Conservation (phyloP, 2,888 invertebrate species). For the Strigamia transsilvanica region DNA sequence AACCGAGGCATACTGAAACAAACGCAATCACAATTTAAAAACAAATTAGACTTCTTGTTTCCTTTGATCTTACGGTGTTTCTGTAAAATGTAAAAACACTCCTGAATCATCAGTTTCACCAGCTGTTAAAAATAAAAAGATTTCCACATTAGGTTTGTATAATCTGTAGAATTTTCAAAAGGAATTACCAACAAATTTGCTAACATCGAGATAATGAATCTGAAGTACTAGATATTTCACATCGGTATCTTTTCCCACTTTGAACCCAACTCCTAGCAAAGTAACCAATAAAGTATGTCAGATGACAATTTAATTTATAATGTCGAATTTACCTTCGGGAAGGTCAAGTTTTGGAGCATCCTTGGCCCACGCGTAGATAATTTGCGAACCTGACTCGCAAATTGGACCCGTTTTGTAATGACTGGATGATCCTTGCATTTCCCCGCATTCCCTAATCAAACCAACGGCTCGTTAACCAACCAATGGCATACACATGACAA, state of each 20-base stretch:
- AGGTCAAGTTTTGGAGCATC: constrained; percentile 84
- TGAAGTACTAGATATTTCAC: constrained; percentile 92
- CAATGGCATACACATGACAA: not conserved
- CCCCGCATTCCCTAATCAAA: constrained; percentile 82
- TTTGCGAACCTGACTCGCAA: constrained; percentile 72
- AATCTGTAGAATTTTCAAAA: constrained; percentile 25
- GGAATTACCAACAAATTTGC: constrained; percentile 70
- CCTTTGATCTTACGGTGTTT: constrained; percentile 70
- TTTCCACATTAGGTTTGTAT: constrained; percentile 56
- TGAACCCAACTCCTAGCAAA: constrained; percentile 80
- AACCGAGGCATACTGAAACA: constrained; percentile 68
- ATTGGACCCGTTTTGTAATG: constrained; percentile 73
- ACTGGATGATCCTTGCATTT: constrained; percentile 74
- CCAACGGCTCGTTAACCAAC: too few relatives aligned
- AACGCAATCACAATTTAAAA: constrained; percentile 51
- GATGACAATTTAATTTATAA: too few relatives aligned
- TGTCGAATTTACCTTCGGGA: constrained; percentile 73
- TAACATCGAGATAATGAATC: constrained; percentile 82
- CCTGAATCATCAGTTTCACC: constrained; percentile 85
- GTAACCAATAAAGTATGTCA: too few relatives aligned
- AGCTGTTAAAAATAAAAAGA: constrained; percentile 67
- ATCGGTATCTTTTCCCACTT: constrained; percentile 81
- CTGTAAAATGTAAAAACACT: constrained; percentile 80
- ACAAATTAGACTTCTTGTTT: constrained; percentile 11
- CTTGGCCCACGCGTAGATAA: constrained; percentile 93